These are phyloP conservation scores for Cuniculus paca DNA, from an alignment of 2,797 vertebrate genomes.

Conservation along the genomic window DNA sequence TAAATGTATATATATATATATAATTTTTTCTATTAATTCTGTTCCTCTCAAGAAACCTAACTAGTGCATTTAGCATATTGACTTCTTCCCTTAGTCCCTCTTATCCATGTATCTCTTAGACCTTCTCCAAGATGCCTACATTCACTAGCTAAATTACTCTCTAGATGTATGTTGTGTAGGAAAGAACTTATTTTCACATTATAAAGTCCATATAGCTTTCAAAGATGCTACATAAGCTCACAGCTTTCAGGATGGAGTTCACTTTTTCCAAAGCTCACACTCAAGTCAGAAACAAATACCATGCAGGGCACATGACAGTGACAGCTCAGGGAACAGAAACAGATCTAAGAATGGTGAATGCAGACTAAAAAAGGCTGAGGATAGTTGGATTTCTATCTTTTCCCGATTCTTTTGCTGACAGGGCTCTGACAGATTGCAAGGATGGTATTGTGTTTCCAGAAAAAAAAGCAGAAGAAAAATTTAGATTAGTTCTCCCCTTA, in stretches of 20 bases:
- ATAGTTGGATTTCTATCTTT: background rate
- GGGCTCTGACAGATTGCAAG: background rate
- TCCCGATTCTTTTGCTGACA: background rate
- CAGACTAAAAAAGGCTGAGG: background rate
- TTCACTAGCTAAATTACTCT: background rate
- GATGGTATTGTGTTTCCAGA: background rate
- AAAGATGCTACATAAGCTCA: background rate
- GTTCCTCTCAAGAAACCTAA: background rate
- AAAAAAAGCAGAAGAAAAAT: background rate
- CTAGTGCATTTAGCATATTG: background rate
- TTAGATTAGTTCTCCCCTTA: background rate
- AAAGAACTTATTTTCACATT: constrained; percentile 14
- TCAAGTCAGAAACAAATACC: background rate
- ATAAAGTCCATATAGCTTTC: background rate
- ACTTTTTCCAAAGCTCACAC: background rate
- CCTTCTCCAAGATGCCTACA: background rate
- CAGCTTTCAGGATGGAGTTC: background rate
- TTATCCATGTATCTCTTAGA: background rate
- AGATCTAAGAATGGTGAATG: background rate
- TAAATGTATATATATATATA: background rate
- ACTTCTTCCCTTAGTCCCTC: background rate
- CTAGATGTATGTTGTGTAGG: background rate
- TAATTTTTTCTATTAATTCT: background rate
- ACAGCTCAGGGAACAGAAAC: background rate
- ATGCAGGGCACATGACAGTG: background rate